Base-by-base conservation (phyloP, 2,888 invertebrate genomes). In the Oxystoma pomonae region DNA sequence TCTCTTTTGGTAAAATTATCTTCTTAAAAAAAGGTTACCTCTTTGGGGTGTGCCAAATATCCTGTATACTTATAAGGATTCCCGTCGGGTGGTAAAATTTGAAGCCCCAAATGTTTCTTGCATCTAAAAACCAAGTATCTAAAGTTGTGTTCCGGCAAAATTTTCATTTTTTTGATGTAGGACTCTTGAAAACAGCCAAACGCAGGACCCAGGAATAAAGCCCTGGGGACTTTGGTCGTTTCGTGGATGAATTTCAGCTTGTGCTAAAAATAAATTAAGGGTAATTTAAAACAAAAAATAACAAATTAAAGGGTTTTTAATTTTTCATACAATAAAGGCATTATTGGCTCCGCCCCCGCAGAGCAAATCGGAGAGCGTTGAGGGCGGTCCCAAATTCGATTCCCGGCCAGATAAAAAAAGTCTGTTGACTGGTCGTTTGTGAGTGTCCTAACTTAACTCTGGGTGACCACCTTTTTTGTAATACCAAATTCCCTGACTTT, bases 221-320 rank as follows among this genome's bases (percentile, higher is more conserved):
- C 81, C 63, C 87, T 80, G n/a, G 87, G 86, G 83, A 86, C 85
- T 62, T 85, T 86, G 0, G 87, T 87, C 1, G 78, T 77, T 59
- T 85, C 83, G 76, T 89, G 87, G 58, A 88, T 77, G 57, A 89
- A 78, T 76, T 89, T 90, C 72, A 87, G 87, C 78, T 92, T 92
- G 74, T 82, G 84, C 87, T 88, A 78, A 60, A 78, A 79, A 71
- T 35, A 35, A 35, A 7, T n/a, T n/a, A n/a, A n/a, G n/a, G n/a
- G n/a, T n/a, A n/a, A n/a, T n/a, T n/a, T n/a, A n/a, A n/a, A n/a
- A n/a, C n/a, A n/a, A n/a, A n/a, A n/a, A n/a, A n/a, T n/a, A n/a
- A n/a, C n/a, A n/a, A n/a, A n/a, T n/a, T n/a, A n/a, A n/a, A n/a
- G n/a, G n/a, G n/a, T n/a, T n/a, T n/a, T n/a, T n/a, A n/a, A n/a